phyloP scores from a whole-genome alignment of 2,113 vertebrate genomes.

The Ctenomys sociabilis region DNA sequence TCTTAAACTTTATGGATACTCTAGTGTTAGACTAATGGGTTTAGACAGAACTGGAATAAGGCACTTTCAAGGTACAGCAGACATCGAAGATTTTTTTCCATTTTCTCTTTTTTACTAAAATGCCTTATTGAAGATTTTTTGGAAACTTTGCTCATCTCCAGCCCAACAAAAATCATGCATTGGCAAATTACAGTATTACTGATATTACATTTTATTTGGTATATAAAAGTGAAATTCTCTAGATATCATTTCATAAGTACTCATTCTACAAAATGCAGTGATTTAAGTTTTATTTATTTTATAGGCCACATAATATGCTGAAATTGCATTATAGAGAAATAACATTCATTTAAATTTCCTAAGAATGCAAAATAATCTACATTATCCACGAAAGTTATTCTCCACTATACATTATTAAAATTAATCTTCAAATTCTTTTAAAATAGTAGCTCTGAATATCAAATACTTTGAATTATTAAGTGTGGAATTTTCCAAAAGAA shows the following conservation, averaged over 20 bases:
- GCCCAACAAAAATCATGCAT: conserved; percentile 12
- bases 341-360: conserved; percentile 64
- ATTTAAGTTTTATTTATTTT: conserved; percentile 70
- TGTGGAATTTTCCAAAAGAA: conserved; percentile 11
- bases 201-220: conserved; percentile 54
- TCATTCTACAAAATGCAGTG: conserved; percentile 70
- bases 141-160: background rate
- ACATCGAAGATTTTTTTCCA: background rate
- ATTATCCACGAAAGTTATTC: conserved; percentile 58
- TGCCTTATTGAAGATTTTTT: background rate
- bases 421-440: conserved; percentile 67
- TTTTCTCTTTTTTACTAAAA: background rate
- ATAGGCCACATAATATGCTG: conserved; percentile 61
- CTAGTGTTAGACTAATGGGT: background rate
- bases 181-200: background rate
- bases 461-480: conserved; percentile 45
- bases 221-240: conserved; percentile 63
- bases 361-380: conserved; percentile 62
- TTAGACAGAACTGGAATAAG: background rate
- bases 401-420: conserved; percentile 29
- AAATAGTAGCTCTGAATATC: conserved; percentile 17
- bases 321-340: conserved; percentile 63
- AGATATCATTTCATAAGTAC: conserved; percentile 56
- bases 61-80: background rate
- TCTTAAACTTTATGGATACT: background rate